Evolutionary conservation across 1,140 invertebrate species (phyloP).

Genomic region (Eueides isabella): DNA sequence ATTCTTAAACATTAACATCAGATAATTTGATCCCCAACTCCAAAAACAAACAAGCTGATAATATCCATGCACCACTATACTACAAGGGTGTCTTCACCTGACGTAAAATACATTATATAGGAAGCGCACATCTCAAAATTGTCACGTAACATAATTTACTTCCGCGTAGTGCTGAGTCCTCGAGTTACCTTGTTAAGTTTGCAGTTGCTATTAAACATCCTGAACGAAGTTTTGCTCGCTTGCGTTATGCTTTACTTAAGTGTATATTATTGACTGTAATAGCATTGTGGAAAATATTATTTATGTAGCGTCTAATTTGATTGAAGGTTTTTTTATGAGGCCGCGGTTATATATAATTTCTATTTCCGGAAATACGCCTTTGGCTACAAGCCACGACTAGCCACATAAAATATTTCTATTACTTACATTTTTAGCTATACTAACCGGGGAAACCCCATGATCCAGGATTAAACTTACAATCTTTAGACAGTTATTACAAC

Average conservation of each 20-base stretch:
- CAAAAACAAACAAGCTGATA: background rate
- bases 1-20: too few relatives aligned
- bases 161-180: conserved; percentile 13
- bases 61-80: background rate
- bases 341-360: too few relatives aligned
- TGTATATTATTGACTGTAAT: background rate
- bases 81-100: background rate
- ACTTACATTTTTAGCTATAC: too few relatives aligned
- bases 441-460: too few relatives aligned
- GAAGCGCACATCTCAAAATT: conserved; percentile 15
- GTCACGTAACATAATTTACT: conserved; percentile 22
- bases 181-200: conserved; percentile 21
- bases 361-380: too few relatives aligned
- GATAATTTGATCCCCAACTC: too few relatives aligned
- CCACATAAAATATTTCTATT: too few relatives aligned
- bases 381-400: too few relatives aligned
- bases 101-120: background rate
- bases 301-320: background rate
- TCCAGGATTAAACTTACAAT: too few relatives aligned
- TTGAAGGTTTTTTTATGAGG: background rate
- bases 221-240: conserved; percentile 1
- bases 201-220: conserved; percentile 16
- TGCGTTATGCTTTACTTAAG: background rate
- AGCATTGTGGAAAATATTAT: background rate
- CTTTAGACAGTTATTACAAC: too few relatives aligned